Base-by-base conservation (phyloP, 2,113 vertebrate genomes). In the Oreocharis arfaki region DNA sequence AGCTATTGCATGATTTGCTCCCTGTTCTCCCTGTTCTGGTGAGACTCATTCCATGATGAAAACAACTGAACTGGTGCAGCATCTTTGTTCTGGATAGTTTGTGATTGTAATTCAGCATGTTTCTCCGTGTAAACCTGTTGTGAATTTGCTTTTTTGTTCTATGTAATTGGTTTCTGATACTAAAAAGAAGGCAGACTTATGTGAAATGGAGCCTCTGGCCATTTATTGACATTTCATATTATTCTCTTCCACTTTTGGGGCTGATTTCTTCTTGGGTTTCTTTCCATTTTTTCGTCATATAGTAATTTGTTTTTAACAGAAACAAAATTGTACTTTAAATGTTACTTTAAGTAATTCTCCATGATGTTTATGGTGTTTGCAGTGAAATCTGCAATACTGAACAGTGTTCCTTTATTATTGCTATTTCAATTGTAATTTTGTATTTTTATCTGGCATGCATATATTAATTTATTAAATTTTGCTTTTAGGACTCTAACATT, bases 381-480 rank as follows among this genome's bases (percentile, higher is more conserved):
- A 98, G 98, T 98, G 95, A 97, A 97, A 96, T 76, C 95, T 97
- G 97, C 97, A 98, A 97, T 93, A 94, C 97, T 97, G 94, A 98
- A 93, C 97, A 96, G 98, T 97, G 97, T 97, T 98, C 98, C 98
- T 97, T 97, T 97, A 94, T 98, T 95, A 96, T 96, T 97, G 97
- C 90, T 95, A 92, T 95, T 98, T 97, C 61, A 64, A 92, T 98
- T 98, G 98, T 99, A 98, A 98, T 98, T 99, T 99, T 99, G 98
- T 98, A 99, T 98, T 98, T 98, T 98, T 98, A 98, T 97, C 98
- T 98, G 97, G 99, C 99, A 99, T 99, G 99, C 98, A 97, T 96
- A 97, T 97, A 98, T 99, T 99, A 99, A 99, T 99, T 99, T 99
- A 99, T 99, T 99, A 99, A 99, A 99, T 98, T 97, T 98, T 98